These are phyloP conservation scores for Oryzias woworae DNA, from an alignment of 2,113 vertebrate genomes.

Conservation along the genomic window DNA sequence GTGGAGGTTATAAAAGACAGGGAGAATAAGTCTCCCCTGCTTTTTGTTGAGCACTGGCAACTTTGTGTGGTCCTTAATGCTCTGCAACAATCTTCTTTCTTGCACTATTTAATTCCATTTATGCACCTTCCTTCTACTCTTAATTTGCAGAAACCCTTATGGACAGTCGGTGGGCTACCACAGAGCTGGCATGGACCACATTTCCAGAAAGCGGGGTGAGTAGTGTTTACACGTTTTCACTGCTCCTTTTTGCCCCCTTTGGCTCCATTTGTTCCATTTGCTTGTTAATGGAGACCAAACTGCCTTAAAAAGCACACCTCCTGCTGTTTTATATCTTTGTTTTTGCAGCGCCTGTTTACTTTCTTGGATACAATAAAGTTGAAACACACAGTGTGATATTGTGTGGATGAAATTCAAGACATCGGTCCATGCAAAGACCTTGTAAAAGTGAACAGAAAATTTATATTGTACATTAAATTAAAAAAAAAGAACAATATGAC, in stretches of 20 bases:
- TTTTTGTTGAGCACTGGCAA: background rate
- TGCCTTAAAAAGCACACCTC: constrained; percentile 62
- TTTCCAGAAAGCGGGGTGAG: constrained; percentile 98
- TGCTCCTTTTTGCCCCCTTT: constrained; percentile 6
- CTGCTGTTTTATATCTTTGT: constrained; percentile 74
- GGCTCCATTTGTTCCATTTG: constrained; percentile 72
- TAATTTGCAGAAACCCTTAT: constrained; percentile 92
- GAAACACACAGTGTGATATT: constrained; percentile 45
- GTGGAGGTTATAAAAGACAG: constrained; percentile 38
- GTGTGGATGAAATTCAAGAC: constrained; percentile 17
- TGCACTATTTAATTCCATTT: constrained; percentile 26
- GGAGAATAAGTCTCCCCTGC: constrained; percentile 38
- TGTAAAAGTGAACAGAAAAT: constrained; percentile 3
- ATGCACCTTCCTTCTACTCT: constrained; percentile 53
- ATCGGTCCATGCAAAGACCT: constrained; percentile 5
- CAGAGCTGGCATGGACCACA: constrained; percentile 95
- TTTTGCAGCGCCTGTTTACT: constrained; percentile 64
- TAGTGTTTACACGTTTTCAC: constrained; percentile 41
- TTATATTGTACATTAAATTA: constrained; percentile 7
- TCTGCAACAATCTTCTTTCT: constrained; percentile 19
- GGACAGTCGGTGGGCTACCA: constrained; percentile 98
- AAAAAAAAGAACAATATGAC: constrained; percentile 20
- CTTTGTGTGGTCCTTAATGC: constrained; percentile 39
- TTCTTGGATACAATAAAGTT: constrained; percentile 53
- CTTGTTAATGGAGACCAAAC: constrained; percentile 67